Conservation (phyloP, 2,888 invertebrate genomes). For the Athrips mouffetella region DNA sequence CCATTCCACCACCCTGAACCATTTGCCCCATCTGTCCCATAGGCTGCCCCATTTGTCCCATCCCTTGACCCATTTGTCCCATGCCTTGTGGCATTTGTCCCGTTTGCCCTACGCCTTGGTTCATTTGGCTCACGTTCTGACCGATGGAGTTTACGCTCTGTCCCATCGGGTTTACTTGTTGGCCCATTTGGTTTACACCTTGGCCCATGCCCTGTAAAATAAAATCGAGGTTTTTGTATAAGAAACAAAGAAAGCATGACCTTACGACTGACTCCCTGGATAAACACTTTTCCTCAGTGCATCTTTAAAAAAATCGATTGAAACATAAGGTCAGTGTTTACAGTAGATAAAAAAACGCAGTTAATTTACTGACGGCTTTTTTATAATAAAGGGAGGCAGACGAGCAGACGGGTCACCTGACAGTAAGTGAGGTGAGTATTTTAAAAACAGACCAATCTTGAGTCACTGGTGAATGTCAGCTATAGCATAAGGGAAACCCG, state of each 20-base stretch:
- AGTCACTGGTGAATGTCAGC: too few species aligned
- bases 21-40: slow-evolving; percentile 78
- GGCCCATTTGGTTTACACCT: slow-evolving; percentile 70
- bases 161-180: slow-evolving; percentile 70
- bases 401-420: too few species aligned
- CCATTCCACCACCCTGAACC: slow-evolving; percentile 68
- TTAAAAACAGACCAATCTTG: too few species aligned
- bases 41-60: slow-evolving; percentile 70
- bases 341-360: too few species aligned
- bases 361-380: too few species aligned
- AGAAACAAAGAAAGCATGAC: not conserved
- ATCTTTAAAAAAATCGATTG: too few species aligned
- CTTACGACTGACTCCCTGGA: too few species aligned
- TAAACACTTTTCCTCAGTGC: too few species aligned
- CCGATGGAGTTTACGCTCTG: slow-evolving; percentile 66
- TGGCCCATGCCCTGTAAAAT: slow-evolving; percentile 65
- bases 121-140: slow-evolving; percentile 71
- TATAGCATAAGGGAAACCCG: too few species aligned
- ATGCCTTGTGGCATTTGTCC: slow-evolving; percentile 66
- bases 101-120: slow-evolving; percentile 66
- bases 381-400: too few species aligned
- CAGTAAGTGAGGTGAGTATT: too few species aligned
- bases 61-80: slow-evolving; percentile 67
- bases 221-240: not conserved
- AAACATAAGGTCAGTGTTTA: too few species aligned